phyloP scores from a whole-genome alignment of 2,888 invertebrate genomes.

The Scaptomyza polygonia region DNA sequence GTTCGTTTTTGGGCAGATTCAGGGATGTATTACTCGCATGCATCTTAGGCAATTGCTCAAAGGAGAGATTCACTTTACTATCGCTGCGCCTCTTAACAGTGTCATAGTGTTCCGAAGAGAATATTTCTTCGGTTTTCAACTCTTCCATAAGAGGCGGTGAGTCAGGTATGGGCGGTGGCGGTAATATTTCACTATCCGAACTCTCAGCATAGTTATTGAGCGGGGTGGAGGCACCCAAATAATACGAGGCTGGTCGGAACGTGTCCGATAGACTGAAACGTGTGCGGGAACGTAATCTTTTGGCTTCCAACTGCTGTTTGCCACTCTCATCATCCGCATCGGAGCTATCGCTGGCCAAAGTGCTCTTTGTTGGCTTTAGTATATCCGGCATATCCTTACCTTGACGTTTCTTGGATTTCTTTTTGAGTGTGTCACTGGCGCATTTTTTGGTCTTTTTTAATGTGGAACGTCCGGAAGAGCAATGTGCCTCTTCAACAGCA shows the following conservation, averaged over 20 bases:
- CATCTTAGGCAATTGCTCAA: constrained; percentile 83
- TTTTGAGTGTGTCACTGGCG: constrained; percentile 75
- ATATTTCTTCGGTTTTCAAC: constrained; percentile 87
- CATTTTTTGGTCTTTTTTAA: constrained; percentile 83
- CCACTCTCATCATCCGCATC: constrained; percentile 92
- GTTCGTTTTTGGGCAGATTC: constrained; percentile 79
- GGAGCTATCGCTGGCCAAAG: constrained; percentile 87
- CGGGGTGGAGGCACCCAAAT: constrained; percentile 89
- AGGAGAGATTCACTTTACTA: constrained; percentile 81
- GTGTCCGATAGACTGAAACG: constrained; percentile 94
- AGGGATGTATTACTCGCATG: constrained; percentile 83
- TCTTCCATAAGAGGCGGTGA: constrained; percentile 88
- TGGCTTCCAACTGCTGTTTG: constrained; percentile 89
- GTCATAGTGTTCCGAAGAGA: constrained; percentile 84
- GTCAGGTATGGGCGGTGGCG: constrained; percentile 91
- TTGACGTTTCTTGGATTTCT: constrained; percentile 80
- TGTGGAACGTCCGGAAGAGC: constrained; percentile 75
- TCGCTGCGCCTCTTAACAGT: constrained; percentile 82
- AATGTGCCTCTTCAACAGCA: constrained; percentile 69
- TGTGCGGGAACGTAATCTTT: constrained; percentile 88
- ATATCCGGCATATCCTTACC: constrained; percentile 87
- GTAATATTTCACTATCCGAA: constrained; percentile 91
- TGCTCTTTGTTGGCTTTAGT: constrained; percentile 85
- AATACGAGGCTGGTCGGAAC: constrained; percentile 94
- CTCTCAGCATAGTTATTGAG: constrained; percentile 90